These are phyloP conservation scores for Campylorhamphus procurvoides DNA, from an alignment of 2,113 vertebrate species.

Conservation along the genomic window DNA sequence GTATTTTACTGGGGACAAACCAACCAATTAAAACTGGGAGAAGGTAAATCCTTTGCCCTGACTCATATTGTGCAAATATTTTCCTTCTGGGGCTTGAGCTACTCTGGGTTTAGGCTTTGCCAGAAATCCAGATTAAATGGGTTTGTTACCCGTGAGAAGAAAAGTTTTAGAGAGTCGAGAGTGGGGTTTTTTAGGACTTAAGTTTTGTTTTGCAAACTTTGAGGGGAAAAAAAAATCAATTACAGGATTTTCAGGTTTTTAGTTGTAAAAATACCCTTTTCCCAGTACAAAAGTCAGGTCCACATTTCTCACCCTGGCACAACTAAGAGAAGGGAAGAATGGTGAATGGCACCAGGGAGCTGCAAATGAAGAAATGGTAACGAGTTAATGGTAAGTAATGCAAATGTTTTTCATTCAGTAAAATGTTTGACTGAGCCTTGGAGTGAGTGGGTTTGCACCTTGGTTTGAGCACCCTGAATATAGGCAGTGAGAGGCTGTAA, in stretches of 20 bases:
- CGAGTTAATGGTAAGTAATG: background rate
- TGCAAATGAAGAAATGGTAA: background rate
- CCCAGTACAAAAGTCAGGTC: background rate
- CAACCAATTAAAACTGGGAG: background rate
- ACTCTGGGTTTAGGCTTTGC: background rate
- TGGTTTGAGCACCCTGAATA: background rate
- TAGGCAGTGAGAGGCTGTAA: background rate
- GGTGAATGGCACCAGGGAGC: background rate
- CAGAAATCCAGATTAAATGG: background rate
- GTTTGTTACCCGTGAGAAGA: background rate
- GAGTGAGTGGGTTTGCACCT: background rate
- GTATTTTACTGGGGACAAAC: background rate
- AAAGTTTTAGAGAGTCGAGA: background rate
- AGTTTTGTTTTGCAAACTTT: background rate
- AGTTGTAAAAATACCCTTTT: background rate
- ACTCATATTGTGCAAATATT: background rate
- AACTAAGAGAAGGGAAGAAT: background rate
- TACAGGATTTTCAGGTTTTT: background rate
- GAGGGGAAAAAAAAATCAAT: no score
- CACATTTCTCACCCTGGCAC: background rate
- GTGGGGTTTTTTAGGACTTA: background rate
- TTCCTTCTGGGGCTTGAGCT: background rate
- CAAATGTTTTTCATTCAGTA: background rate
- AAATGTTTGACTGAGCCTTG: background rate
- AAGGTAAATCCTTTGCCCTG: background rate